A percentile compares a stretch with the other conserved stretches of the same genome.
Conservation (phyloP, 2,113 vertebrate genomes). For the Amazona guildingii region DNA sequence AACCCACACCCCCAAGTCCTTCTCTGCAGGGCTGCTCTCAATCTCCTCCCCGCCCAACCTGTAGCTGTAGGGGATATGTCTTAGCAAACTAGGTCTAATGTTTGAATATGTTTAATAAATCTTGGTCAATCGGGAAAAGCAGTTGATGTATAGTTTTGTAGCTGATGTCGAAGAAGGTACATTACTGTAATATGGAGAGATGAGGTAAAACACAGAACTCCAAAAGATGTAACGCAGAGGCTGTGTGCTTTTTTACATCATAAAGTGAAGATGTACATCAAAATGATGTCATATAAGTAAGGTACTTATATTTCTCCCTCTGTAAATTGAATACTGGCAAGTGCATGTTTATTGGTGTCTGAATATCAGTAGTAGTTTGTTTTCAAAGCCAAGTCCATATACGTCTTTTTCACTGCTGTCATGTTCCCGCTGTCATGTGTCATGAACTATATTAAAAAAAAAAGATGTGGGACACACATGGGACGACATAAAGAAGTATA, state of each 20-base stretch:
- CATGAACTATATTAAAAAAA: neutral
- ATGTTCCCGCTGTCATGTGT: neutral
- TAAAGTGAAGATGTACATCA: conserved; percentile 3
- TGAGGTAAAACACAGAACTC: neutral
- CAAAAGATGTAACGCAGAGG: neutral
- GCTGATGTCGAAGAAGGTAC: neutral
- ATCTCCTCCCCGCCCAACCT: too few species aligned
- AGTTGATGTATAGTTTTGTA: neutral
- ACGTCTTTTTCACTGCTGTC: neutral
- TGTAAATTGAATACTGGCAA: neutral
- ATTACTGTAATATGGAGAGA: neutral
- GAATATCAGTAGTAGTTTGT: neutral
- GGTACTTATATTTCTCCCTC: neutral
- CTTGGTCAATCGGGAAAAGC: conserved; percentile 13
- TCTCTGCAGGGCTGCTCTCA: too few species aligned
- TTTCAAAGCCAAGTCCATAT: neutral
- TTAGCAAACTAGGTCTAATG: neutral
- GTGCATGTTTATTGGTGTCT: neutral
- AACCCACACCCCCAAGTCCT: too few species aligned
- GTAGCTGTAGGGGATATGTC: neutral
- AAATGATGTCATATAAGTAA: neutral
- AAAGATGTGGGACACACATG: neutral
- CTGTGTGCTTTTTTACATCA: neutral
- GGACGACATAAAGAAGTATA: neutral
- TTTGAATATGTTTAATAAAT: neutral